phyloP scores from a whole-genome alignment of 2,113 vertebrate species.

The Aix galericulata region DNA sequence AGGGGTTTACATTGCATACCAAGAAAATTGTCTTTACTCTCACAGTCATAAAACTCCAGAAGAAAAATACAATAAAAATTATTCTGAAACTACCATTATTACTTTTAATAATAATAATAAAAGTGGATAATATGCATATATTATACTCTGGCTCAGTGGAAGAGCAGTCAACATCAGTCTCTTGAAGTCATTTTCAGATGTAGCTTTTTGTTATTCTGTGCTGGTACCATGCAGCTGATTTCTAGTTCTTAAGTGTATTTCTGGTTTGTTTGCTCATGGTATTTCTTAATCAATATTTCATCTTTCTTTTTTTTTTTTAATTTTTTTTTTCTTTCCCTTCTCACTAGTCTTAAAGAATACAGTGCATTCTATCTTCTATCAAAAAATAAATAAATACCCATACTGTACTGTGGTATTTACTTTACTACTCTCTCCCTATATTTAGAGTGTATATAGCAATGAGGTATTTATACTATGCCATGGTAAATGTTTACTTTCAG shows the following conservation, averaged over 20 bases:
- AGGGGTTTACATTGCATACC: background rate
- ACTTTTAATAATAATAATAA: background rate
- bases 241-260: background rate
- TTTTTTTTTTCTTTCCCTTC: constrained; percentile 22
- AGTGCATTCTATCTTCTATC: constrained; percentile 48
- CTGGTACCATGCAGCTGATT: background rate
- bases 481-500: constrained; percentile 70
- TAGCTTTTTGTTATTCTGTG: background rate
- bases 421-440: constrained; percentile 59
- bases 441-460: constrained; percentile 70
- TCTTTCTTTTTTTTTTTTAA: constrained; percentile 19
- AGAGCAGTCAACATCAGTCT: background rate
- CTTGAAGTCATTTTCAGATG: background rate
- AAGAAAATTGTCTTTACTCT: background rate
- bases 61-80: background rate
- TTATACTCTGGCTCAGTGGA: background rate
- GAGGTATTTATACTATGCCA: constrained; percentile 67
- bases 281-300: background rate
- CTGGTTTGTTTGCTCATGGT: background rate
- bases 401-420: constrained; percentile 61
- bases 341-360: constrained; percentile 45
- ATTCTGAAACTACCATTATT: background rate
- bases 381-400: constrained; percentile 60
- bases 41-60: background rate
- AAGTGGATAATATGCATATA: background rate